Base-by-base conservation (phyloP, 2,888 invertebrate species). In the Nephrotoma guestfalica region DNA sequence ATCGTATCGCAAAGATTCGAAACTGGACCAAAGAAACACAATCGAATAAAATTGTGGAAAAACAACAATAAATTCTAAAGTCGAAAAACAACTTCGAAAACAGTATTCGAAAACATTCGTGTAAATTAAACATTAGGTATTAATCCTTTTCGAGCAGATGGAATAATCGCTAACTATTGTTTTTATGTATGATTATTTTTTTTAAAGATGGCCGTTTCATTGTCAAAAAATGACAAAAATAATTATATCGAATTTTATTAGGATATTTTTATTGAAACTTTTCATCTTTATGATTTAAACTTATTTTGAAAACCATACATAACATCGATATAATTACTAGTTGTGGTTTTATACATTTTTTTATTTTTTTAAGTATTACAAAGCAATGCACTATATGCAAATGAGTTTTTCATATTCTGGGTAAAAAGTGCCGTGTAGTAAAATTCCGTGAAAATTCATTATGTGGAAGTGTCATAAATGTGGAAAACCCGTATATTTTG, bases 391-490 rank as follows among this genome's bases (percentile, higher is more conserved):
- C 30, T 71, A 30, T 30, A 71, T 71, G 30, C 71, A 71, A 71
- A 71, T 57, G 57, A 57, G 18, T 18, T 57, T 57, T 15, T 18
- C 5, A 6, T 71, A 71, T 57, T 57, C 57, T 57, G 57, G 4
- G 30, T 71, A 71, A 30, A 30, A 71, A 71, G 71, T 71, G 30
- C 71, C 7, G 18, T 71, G 0, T 71, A 71, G 71, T 71, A 71
- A 30, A 71, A 71, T 71, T 71, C 71, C 30, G 30, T 30, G 30
- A 71, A 71, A 71, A 30, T 71, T 57, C 30, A 85, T 85, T 88
- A 96, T 96, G 96, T 96, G 95, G 96, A 95, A 95, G 93, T 96
- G 96, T 92, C 95, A 95, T 91, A 96, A 95, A 92, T 96, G 96
- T 91, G 95, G 95, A 89, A 96, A 96, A 92, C 96, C 96, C 87